These are phyloP conservation scores for Rallus crepitans DNA, from an alignment of 2,797 vertebrate genomes.

Conservation along the genomic window DNA sequence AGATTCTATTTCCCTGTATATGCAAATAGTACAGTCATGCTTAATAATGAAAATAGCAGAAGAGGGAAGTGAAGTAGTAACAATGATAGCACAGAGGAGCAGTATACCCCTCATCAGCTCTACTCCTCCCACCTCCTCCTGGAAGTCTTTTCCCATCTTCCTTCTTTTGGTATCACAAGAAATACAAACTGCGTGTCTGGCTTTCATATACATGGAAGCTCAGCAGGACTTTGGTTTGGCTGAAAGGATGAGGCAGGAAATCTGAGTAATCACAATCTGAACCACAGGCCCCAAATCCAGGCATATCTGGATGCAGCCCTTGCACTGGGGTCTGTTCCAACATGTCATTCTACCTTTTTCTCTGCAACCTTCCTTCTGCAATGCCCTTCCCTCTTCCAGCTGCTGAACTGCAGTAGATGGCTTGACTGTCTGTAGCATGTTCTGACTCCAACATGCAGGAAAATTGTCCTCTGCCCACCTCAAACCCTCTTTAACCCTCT, in stretches of 20 bases:
- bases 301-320: neutral
- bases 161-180: neutral
- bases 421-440: neutral
- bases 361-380: neutral
- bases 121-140: neutral
- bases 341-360: neutral
- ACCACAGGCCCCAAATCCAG: neutral
- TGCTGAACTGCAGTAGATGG: neutral
- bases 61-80: conserved; percentile 31
- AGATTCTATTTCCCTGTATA: conserved; percentile 15
- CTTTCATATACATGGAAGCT: neutral
- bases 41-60: conserved; percentile 12
- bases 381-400: neutral
- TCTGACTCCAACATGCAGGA: neutral
- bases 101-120: neutral
- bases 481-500: neutral
- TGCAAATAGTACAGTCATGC: neutral
- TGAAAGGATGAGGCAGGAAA: neutral
- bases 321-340: neutral
- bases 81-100: neutral
- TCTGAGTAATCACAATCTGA: neutral
- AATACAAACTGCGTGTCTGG: neutral
- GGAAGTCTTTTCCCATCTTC: neutral
- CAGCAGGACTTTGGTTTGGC: neutral
- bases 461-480: neutral